phyloP scores from a whole-genome alignment of 2,888 invertebrate genomes.

The Euplagia quadripunctaria region DNA sequence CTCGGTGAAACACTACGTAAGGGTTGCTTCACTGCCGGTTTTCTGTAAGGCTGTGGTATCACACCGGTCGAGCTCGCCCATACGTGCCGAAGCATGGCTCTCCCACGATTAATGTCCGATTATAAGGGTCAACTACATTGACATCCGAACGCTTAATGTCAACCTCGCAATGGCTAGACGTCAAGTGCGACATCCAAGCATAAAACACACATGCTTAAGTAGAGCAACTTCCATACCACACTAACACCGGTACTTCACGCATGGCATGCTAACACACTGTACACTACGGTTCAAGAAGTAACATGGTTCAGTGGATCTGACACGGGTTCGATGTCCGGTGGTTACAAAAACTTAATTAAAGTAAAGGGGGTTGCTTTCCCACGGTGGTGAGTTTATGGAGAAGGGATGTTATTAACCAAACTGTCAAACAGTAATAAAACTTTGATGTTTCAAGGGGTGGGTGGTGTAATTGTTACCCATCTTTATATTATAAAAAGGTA shows the following conservation, averaged over 20 bases:
- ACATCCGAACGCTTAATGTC: no score
- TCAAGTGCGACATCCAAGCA: no score
- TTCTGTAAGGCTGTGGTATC: no score
- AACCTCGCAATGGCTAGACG: no score
- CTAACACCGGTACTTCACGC: slow-evolving; percentile 60
- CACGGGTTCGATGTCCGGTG: slow-evolving; percentile 35
- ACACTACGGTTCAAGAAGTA: slow-evolving; percentile 58
- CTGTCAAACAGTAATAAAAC: neutral
- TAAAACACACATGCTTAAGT: slow-evolving; percentile 25
- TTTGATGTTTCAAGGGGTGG: neutral
- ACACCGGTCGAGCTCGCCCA: no score
- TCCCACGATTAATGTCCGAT: no score
- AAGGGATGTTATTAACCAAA: neutral
- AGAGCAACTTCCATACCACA: slow-evolving; percentile 55
- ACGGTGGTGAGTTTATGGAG: neutral
- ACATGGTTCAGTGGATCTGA: slow-evolving; percentile 27
- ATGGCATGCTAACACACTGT: slow-evolving; percentile 50
- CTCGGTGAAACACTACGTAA: no score
- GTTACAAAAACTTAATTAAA: slow-evolving; percentile 17
- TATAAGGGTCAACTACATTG: no score
- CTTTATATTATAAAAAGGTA: neutral
- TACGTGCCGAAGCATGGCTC: no score
- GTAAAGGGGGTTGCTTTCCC: slow-evolving; percentile 24
- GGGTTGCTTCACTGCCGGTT: no score
- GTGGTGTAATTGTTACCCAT: neutral